Base-by-base conservation (phyloP, 2,797 vertebrate species). In the Vireo griseus region DNA sequence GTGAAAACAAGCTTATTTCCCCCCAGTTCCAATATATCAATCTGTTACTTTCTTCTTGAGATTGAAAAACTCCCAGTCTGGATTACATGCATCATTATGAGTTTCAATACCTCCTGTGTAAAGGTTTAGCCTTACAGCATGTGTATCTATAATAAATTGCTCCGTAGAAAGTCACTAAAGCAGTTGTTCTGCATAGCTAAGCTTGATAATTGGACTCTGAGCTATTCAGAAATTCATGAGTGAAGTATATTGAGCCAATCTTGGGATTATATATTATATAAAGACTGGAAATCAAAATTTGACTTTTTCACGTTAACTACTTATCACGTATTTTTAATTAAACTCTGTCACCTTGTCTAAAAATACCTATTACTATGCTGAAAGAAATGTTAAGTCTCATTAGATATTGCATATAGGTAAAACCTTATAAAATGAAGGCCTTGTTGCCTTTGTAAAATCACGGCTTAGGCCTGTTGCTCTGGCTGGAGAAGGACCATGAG, bases 111-210 rank as follows among this genome's bases (percentile, higher is more conserved):
- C 80, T 93, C 66, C 66, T 58, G 54, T 79, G 71, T 90, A 83
- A 92, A 90, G 57, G 29, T 78, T 95, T 90, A 92, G 76, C 47
- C 83, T 78, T 90, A 78, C 18, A 44, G 50, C 21, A 72, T 61
- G 45, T 78, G 28, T 78, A 81, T 61, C 69, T 90, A 86, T 81
- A 95, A 90, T 78, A 86, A 95, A 84, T 66, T 93, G 58, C 55
- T 62, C 75, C 61, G 69, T 80, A 77, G 86, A 88, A 93, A 95
- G 54, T 92, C 77, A 94, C 74, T 73, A 94, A 87, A 93, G 54
- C 66, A 81, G 66, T 95, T 95, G 86, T 86, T 95, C 86, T 92
- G 66, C 95, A 93, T 92, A 88, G 90, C 90, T 90, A 94, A 90
- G 88, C 81, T 51, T 84, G 73, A 93, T 92, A 94, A 96, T 92